Conservation (phyloP, 2,797 vertebrate species). For the Onychomys arenicola region DNA sequence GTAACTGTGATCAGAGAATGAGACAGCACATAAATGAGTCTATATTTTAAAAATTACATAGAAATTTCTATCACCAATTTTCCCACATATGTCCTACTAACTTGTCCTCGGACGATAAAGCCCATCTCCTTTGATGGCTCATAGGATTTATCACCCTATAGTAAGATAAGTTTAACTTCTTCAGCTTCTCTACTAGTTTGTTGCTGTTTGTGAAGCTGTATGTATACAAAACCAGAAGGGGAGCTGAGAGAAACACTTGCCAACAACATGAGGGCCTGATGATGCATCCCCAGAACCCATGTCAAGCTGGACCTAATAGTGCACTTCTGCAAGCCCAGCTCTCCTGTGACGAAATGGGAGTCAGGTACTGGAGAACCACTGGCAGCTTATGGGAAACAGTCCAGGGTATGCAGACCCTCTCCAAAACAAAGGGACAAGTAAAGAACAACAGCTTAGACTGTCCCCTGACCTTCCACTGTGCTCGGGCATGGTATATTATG, state of each 20-base stretch:
- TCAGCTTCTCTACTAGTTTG: not conserved
- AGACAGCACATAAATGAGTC: not conserved
- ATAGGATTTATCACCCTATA: not conserved
- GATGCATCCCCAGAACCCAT: not conserved
- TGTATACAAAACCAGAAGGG: not conserved
- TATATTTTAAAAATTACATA: not conserved
- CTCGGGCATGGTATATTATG: too few relatives aligned
- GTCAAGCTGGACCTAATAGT: not conserved
- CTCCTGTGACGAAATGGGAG: not conserved
- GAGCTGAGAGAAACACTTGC: not conserved
- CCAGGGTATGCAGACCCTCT: not conserved
- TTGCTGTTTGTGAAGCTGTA: too few relatives aligned
- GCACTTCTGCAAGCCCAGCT: not conserved
- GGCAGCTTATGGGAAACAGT: not conserved
- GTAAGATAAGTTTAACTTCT: not conserved
- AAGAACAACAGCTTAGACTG: not conserved
- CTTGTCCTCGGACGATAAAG: not conserved
- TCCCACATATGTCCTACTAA: not conserved
- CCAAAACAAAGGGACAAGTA: too few relatives aligned
- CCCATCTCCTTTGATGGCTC: not conserved
- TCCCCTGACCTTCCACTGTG: not conserved
- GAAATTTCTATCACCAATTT: not conserved
- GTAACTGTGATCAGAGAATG: accelerated
- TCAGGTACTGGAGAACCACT: too few relatives aligned
- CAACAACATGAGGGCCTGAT: not conserved